Percentiles rank a stretch among this genome's conserved stretches.
These are phyloP conservation scores for Drusus annulatus DNA, from an alignment of 1,140 invertebrate genomes.

Conservation along the genomic window DNA sequence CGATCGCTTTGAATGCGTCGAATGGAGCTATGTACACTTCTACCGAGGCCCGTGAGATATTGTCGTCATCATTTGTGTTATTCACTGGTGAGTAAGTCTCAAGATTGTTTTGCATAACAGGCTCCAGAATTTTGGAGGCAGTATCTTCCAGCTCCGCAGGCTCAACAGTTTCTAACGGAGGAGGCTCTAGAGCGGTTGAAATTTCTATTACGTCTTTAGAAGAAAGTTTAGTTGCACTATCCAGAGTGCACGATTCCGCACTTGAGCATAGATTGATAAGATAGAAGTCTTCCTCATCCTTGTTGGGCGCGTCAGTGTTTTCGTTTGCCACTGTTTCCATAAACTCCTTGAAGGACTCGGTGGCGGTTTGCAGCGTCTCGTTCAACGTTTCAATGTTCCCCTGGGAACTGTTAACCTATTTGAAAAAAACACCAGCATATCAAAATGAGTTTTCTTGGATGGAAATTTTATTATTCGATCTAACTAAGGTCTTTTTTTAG, in stretches of 20 bases:
- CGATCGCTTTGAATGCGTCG: not conserved
- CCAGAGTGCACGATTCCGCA: not conserved
- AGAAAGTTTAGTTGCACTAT: slow-evolving; percentile 14
- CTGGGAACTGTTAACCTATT: slow-evolving; percentile 35
- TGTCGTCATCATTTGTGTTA: not conserved
- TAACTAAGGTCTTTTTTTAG: no score
- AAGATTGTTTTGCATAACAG: not conserved
- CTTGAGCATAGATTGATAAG: slow-evolving; percentile 3
- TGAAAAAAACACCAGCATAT: not conserved
- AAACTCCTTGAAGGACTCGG: slow-evolving; percentile 36
- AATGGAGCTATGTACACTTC: no score
- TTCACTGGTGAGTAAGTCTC: not conserved
- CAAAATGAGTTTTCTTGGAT: no score
- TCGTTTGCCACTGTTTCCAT: not conserved
- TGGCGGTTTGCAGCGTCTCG: slow-evolving; percentile 16
- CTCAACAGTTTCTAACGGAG: not conserved
- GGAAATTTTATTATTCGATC: no score
- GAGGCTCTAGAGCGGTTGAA: not conserved
- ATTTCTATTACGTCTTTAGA: no score
- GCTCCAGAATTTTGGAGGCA: not conserved
- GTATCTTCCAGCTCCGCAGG: not conserved
- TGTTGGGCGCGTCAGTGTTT: not conserved
- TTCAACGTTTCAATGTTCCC: slow-evolving; percentile 36
- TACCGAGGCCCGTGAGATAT: no score
- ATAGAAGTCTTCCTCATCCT: not conserved